These are phyloP conservation scores for Apamea monoglypha DNA, from an alignment of 2,888 invertebrate species.

Conservation along the genomic window DNA sequence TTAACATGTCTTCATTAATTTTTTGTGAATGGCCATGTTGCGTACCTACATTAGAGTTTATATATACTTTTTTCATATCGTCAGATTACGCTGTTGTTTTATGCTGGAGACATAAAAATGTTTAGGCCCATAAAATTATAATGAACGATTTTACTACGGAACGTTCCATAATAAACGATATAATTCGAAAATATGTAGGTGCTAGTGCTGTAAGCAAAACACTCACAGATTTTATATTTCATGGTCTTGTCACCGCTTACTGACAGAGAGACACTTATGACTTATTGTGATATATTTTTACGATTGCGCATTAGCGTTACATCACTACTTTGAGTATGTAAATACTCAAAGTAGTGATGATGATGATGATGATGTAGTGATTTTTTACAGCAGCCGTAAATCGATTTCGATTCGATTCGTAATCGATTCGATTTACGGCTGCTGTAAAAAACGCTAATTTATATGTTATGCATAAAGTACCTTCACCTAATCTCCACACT, in stretches of 20 bases:
- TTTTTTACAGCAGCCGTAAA: too few relatives aligned
- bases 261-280: conserved; percentile 58
- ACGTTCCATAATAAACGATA: conserved; percentile 15
- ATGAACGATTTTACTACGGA: conserved; percentile 53
- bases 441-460: not conserved
- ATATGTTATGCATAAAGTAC: not conserved
- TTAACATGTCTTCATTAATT: conserved; percentile 38
- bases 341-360: too few relatives aligned
- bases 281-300: conserved; percentile 68
- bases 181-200: conserved; percentile 54
- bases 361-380: too few relatives aligned
- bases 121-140: conserved; percentile 54
- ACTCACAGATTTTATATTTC: conserved; percentile 38
- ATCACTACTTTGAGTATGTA: conserved; percentile 28
- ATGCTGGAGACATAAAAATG: conserved; percentile 56
- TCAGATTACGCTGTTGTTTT: conserved; percentile 57
- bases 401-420: too few relatives aligned
- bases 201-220: conserved; percentile 44
- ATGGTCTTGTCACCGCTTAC: conserved; percentile 64
- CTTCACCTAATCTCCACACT: not conserved
- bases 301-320: conserved; percentile 56
- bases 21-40: conserved; percentile 28
- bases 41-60: conserved; percentile 2
- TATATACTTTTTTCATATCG: conserved; percentile 42
- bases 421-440: conserved; percentile 11